Conservation (phyloP, 2,888 invertebrate genomes). For the Deilephila porcellus region DNA sequence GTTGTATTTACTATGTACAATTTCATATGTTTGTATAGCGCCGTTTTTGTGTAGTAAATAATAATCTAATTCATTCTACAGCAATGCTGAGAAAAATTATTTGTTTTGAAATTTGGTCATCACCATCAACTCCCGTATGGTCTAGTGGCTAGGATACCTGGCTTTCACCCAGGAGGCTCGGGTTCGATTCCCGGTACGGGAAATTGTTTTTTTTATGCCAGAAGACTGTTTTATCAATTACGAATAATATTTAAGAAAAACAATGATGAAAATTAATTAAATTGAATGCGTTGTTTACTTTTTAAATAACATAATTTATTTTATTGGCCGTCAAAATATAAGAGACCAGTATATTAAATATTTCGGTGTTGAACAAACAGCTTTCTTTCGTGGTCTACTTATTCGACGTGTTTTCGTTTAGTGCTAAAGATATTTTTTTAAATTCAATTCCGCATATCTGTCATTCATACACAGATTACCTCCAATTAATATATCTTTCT, state of each 20-base stretch:
- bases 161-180: conserved; percentile 90
- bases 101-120: no score
- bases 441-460: neutral
- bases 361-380: neutral
- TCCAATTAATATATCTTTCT: neutral
- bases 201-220: no score
- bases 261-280: neutral
- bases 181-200: conserved; percentile 90
- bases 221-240: no score
- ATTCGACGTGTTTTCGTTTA: conserved; percentile 7
- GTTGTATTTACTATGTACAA: no score
- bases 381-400: conserved; percentile 13
- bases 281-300: neutral
- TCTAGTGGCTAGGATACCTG: conserved; percentile 90
- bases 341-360: neutral
- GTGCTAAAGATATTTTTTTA: neutral
- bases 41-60: no score
- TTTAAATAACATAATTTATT: neutral
- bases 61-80: no score
- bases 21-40: no score
- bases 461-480: neutral
- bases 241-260: no score
- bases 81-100: no score
- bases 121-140: conserved; percentile 87
- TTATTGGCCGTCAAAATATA: neutral